Evolutionary conservation across 30 jellyfish, hydroid and myxozoan species (phyloP), one percentile per base, ranked within the genome.

Genomic region (Aurelia sp.): DNA sequence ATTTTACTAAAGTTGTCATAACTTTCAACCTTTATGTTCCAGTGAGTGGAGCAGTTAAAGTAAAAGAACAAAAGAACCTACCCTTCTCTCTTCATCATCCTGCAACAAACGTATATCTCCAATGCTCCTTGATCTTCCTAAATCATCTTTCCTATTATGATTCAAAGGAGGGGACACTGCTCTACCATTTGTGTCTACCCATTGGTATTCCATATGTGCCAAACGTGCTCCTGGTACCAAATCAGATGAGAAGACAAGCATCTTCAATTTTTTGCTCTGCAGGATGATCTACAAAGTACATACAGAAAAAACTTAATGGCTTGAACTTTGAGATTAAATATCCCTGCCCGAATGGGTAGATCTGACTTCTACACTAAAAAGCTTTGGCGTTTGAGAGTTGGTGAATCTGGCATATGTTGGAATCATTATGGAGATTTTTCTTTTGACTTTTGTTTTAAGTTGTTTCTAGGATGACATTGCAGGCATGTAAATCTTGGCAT

Each of bases 181-280:
- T 51, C 86, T 35, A 12, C 99, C 99, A 40, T 82, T 82, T 18
- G 90, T 69, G 71, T 89, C 97, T 11, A 94, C 87, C 99, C 99
- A 94, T 80, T 89, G 96, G 55, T 94, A 94, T 41, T 89, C 96
- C 22, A 88, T 72, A 62, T 77, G 91, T 41, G 92, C 95, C 2
- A 82, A 66, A n/a, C 84, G 88, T 19, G 92, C 38, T 3, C 93
- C 98, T 30, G 98, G 98, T 2, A 92, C 82, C 70, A 86, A 53
- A 13, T 91, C 86, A 52, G 88, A 77, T 20, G 98, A 92, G 48
- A 63, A 64, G 7, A 92, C 94, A 63, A 73, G 66, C 91, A 92
- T 68, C 60, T 83, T 85, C 15, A 92, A 67, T 62, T 81, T 84
- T 79, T 71, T 82, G 41, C 64, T 90, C 17, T 79, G 90, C 63